phyloP scores from a whole-genome alignment of 2,797 vertebrate species.

The Balearica regulorum region DNA sequence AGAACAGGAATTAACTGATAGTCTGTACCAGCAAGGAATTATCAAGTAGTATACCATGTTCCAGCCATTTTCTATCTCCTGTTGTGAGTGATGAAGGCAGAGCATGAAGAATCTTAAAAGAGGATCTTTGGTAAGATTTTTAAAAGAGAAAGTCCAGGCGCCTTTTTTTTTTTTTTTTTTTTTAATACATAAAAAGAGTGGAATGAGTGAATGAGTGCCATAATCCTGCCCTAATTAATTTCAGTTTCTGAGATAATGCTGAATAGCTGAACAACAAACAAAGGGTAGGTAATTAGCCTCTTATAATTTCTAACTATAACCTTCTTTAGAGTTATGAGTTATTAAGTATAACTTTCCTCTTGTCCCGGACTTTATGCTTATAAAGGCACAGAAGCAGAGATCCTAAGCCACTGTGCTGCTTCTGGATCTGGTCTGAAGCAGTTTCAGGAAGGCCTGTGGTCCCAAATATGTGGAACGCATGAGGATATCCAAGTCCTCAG shows the following conservation, averaged over 20 bases:
- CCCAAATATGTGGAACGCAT: neutral
- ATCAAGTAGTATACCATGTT: neutral
- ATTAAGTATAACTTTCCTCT: neutral
- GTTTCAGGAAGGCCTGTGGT: neutral
- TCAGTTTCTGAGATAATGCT: neutral
- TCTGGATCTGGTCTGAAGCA: neutral
- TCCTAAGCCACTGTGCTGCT: neutral
- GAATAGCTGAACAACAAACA: neutral
- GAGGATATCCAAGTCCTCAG: neutral
- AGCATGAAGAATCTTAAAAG: neutral
- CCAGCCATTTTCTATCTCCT: neutral
- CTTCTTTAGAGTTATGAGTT: neutral
- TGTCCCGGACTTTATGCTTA: neutral
- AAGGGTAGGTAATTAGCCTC: neutral
- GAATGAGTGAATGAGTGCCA: neutral
- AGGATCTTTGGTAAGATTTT: neutral
- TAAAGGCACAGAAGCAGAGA: neutral
- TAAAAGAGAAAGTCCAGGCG: neutral
- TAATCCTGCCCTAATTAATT: neutral
- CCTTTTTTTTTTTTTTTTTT: neutral
- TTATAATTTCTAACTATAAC: neutral
- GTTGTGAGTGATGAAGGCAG: neutral
- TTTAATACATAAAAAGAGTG: neutral
- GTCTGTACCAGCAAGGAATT: neutral
- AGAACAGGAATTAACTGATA: neutral